Evolutionary conservation across 2,113 vertebrate genomes (phyloP).

Genomic region (Campylomormyrus numenius): DNA sequence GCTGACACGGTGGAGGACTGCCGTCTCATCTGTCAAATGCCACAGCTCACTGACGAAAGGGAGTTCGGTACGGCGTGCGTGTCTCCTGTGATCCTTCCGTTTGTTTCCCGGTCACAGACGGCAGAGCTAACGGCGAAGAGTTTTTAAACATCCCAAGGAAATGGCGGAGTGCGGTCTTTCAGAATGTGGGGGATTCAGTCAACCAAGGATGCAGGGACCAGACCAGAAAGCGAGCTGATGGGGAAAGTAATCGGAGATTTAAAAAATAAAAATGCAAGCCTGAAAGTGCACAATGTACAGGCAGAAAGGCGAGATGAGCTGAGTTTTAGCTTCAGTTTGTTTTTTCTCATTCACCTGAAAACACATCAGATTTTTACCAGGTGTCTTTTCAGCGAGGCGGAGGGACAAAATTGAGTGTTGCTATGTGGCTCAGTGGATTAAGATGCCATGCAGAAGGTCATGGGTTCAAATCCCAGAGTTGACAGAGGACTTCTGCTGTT

Average conservation of each 20-base stretch:
- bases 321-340: neutral
- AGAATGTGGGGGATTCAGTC: neutral
- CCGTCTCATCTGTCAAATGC: slow-evolving; percentile 71
- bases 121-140: slow-evolving; percentile 23
- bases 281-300: neutral
- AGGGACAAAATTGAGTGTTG: neutral
- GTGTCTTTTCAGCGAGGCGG: neutral
- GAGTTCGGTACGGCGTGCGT: slow-evolving; percentile 62
- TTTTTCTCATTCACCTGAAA: neutral
- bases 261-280: neutral
- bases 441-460: neutral
- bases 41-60: slow-evolving; percentile 58
- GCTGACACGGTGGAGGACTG: slow-evolving; percentile 72
- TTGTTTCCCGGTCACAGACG: slow-evolving; percentile 42
- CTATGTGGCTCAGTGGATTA: neutral
- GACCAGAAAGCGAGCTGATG: neutral
- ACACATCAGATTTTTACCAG: too few species aligned
- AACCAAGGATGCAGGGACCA: neutral
- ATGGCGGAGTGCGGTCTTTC: neutral
- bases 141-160: neutral
- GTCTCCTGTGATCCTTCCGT: slow-evolving; percentile 61
- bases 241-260: neutral
- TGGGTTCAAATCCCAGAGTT: neutral
- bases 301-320: neutral
- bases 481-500: neutral